A percentile compares a stretch with the other conserved stretches of the same genome.
These are phyloP conservation scores for Apeltes quadracus DNA, from an alignment of 2,113 vertebrate species.

Conservation along the genomic window DNA sequence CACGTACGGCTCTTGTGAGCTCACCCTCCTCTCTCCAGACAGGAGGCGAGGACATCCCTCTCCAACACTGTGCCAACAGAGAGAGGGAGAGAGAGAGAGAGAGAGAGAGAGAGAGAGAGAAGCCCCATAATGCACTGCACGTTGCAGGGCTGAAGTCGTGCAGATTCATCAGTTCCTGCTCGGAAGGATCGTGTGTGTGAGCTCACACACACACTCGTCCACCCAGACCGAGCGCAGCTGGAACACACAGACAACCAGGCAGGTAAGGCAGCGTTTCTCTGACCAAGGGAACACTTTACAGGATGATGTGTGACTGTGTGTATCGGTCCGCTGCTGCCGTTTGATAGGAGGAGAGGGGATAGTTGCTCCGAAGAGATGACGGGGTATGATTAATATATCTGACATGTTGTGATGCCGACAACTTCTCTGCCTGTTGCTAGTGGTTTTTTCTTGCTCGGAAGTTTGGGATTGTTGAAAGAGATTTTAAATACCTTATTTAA, in stretches of 20 bases:
- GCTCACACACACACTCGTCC: slow-evolving; percentile 55
- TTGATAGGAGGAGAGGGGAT: slow-evolving; percentile 27
- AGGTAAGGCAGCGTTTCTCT: slow-evolving; percentile 68
- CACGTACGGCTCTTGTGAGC: slow-evolving; percentile 46
- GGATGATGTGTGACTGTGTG: slow-evolving; percentile 29
- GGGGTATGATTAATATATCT: slow-evolving; percentile 56
- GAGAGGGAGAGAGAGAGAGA: slow-evolving; percentile 44
- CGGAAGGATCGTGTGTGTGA: slow-evolving; percentile 55
- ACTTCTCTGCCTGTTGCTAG: slow-evolving; percentile 73
- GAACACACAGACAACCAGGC: slow-evolving; percentile 54
- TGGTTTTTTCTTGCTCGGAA: slow-evolving; percentile 15
- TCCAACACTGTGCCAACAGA: slow-evolving; percentile 64
- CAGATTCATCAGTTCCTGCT: slow-evolving; percentile 79
- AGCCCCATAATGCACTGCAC: slow-evolving; percentile 77
- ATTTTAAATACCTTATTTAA: slow-evolving; percentile 9
- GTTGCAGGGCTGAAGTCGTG: slow-evolving; percentile 77
- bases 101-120: slow-evolving; percentile 56
- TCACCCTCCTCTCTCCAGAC: slow-evolving; percentile 68
- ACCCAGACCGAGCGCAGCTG: slow-evolving; percentile 42
- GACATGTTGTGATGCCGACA: slow-evolving; percentile 58
- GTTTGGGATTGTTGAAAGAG: neutral
- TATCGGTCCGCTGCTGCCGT: slow-evolving; percentile 23
- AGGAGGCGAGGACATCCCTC: slow-evolving; percentile 78
- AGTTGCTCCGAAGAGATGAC: slow-evolving; percentile 23
- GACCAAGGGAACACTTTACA: slow-evolving; percentile 9